These are phyloP conservation scores for Clytia hemisphaerica DNA, from an alignment of 30 jellyfish, hydroid and myxozoan species.

Conservation along the genomic window DNA sequence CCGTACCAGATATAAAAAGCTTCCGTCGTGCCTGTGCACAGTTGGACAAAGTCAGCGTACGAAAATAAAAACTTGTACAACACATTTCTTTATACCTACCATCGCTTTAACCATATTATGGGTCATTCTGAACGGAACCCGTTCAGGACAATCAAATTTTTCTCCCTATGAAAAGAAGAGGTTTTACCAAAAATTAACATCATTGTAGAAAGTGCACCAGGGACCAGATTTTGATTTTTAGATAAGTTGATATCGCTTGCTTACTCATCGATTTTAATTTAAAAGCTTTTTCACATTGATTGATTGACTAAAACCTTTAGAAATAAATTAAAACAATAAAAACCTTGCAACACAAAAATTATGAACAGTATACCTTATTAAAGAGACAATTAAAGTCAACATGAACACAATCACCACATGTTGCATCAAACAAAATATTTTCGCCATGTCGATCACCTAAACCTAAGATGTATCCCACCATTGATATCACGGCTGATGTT, in stretches of 20 bases:
- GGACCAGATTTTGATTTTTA: too few species aligned
- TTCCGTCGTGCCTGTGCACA: too few species aligned
- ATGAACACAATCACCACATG: conserved; percentile 98
- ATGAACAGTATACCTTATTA: conserved; percentile 58
- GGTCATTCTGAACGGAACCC: conserved; percentile 95
- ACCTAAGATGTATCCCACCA: conserved; percentile 98
- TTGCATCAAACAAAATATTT: conserved; percentile 80
- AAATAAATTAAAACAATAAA: too few species aligned
- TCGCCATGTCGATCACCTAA: conserved; percentile 99
- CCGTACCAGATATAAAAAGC: too few species aligned
- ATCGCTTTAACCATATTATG: conserved; percentile 87
- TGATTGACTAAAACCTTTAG: too few species aligned
- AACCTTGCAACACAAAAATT: background rate
- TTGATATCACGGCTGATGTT: conserved; percentile 98
- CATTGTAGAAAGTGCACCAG: too few species aligned
- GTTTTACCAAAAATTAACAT: too few species aligned
- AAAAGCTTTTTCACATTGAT: too few species aligned
- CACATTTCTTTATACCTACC: conserved; percentile 38
- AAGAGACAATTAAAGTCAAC: conserved; percentile 99
- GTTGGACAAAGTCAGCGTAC: background rate
- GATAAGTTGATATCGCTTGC: too few species aligned
- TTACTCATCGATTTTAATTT: too few species aligned
- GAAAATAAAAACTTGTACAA: background rate
- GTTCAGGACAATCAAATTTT: conserved; percentile 90
- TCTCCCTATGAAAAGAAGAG: conserved; percentile 59